Evolutionary conservation across 2,113 vertebrate species (phyloP).

Genomic region (Solenodon paradoxus): DNA sequence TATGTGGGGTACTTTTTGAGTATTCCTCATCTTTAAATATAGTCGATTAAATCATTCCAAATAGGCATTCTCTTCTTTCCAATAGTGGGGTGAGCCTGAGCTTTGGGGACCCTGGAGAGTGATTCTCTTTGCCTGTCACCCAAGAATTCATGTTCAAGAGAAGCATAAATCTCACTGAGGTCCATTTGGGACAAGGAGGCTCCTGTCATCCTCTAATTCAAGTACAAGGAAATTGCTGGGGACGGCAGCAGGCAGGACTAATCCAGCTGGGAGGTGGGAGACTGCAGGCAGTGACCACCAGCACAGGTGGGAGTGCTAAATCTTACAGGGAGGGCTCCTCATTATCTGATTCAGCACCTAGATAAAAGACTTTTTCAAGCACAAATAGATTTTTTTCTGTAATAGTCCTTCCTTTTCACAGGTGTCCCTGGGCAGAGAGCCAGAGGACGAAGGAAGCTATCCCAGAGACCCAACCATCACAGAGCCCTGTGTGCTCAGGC

Average conservation of each 20-base stretch:
- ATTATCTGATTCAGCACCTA: conserved; percentile 47
- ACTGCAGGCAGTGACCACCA: background rate
- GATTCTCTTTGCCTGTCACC: background rate
- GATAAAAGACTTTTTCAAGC: conserved; percentile 48
- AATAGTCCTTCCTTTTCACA: conserved; percentile 25
- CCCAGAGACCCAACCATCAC: background rate
- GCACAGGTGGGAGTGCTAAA: background rate
- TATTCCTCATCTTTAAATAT: background rate
- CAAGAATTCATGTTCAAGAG: background rate
- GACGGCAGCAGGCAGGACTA: background rate
- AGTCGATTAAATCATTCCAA: background rate
- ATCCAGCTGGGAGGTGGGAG: background rate
- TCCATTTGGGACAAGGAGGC: background rate
- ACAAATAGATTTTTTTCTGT: conserved; percentile 48
- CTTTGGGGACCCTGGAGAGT: no score
- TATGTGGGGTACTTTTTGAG: background rate
- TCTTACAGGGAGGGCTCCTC: background rate
- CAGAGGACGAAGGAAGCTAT: conserved; percentile 38
- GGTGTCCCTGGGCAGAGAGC: conserved; percentile 11
- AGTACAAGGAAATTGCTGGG: background rate
- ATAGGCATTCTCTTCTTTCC: no score
- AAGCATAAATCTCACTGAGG: background rate
- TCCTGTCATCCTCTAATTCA: background rate
- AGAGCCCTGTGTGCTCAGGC: background rate
- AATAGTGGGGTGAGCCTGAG: background rate